These are phyloP conservation scores for Mionectes olivaceus DNA, from an alignment of 2,797 vertebrate species.

Conservation along the genomic window DNA sequence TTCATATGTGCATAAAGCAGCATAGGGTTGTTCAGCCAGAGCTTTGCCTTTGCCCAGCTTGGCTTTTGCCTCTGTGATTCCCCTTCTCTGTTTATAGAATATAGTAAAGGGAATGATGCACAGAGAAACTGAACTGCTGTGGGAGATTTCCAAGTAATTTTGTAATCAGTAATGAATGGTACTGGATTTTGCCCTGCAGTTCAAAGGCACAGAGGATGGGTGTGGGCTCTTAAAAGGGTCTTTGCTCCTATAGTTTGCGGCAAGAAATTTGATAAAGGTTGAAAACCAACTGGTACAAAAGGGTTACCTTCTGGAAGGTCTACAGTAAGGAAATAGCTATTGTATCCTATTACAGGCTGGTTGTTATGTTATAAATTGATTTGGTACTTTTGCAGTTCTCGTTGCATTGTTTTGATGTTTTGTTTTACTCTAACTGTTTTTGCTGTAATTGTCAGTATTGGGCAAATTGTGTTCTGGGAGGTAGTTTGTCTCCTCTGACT, in stretches of 20 bases:
- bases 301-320: neutral
- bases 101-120: neutral
- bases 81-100: neutral
- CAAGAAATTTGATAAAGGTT: neutral
- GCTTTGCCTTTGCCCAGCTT: neutral
- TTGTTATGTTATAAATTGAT: neutral
- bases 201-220: neutral
- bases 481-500: neutral
- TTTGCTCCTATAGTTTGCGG: neutral
- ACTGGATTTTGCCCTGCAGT: neutral
- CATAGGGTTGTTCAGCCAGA: accelerated
- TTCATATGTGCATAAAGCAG: neutral
- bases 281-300: neutral
- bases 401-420: neutral
- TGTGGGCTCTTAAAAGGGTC: neutral
- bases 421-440: neutral
- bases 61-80: neutral
- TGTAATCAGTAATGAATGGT: conserved; percentile 7
- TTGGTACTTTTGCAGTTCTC: neutral
- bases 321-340: neutral
- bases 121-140: neutral
- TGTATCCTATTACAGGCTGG: neutral
- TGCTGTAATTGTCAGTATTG: neutral
- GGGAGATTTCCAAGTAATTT: neutral
- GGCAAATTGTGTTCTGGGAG: neutral